Conservation (phyloP, 2,113 vertebrate species). For the Ranitomeya imitator region DNA sequence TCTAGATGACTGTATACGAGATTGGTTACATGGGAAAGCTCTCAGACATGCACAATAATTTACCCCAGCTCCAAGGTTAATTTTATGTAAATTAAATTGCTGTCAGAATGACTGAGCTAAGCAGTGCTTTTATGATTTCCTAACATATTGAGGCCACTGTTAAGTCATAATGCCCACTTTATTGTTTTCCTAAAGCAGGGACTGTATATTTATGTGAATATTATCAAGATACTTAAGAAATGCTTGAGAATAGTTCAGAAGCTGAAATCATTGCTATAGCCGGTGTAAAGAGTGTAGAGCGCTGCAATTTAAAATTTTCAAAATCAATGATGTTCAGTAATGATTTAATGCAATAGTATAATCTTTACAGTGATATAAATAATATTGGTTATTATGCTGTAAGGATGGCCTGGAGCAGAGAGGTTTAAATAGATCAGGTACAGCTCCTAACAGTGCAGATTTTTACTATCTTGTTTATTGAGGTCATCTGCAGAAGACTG, state of each 20-base stretch:
- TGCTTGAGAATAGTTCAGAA: not conserved
- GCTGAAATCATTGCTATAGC: not conserved
- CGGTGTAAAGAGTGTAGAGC: not conserved
- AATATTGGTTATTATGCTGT: not conserved
- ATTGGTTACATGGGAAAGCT: constrained; percentile 13
- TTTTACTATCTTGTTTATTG: not conserved
- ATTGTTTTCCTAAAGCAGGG: constrained; percentile 29
- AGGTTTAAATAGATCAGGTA: not conserved
- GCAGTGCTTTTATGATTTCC: constrained; percentile 38
- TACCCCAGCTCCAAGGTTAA: constrained; percentile 44
- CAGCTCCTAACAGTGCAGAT: not conserved
- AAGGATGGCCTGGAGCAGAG: not conserved
- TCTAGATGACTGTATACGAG: constrained; percentile 40
- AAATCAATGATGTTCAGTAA: constrained; percentile 15
- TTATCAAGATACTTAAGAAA: not conserved
- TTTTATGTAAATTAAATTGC: constrained; percentile 55
- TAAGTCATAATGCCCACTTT: constrained; percentile 48
- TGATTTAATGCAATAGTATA: not conserved
- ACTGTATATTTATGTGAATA: constrained; percentile 46
- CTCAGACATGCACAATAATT: constrained; percentile 31
- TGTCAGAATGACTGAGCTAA: constrained; percentile 31
- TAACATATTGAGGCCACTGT: constrained; percentile 17
- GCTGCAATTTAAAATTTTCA: not conserved
- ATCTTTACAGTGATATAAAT: constrained; percentile 1
- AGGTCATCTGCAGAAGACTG: not conserved